These are phyloP conservation scores for Phaenicophaeus curvirostris DNA, from an alignment of 2,797 vertebrate genomes.

Conservation along the genomic window DNA sequence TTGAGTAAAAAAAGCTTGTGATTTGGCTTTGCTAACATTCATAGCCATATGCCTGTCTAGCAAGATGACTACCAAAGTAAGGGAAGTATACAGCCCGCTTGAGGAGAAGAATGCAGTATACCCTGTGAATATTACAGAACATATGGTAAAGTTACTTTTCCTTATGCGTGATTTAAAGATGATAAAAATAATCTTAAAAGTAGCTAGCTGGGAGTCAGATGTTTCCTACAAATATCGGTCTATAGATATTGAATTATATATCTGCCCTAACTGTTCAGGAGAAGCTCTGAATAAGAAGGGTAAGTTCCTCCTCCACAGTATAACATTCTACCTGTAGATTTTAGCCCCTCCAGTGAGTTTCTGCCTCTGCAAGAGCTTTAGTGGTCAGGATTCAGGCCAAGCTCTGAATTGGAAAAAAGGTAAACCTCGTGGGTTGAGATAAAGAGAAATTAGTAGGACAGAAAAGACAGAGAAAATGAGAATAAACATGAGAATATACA, in stretches of 20 bases:
- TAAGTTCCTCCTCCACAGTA: not conserved
- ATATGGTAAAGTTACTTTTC: not conserved
- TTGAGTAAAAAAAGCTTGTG: not conserved
- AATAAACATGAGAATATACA: too few relatives aligned
- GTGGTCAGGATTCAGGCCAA: not conserved
- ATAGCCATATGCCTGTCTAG: not conserved
- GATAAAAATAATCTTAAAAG: not conserved
- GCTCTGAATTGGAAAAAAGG: not conserved
- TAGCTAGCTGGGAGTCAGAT: not conserved
- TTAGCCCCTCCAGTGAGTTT: not conserved
- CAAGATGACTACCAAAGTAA: not conserved
- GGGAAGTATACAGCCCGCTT: not conserved
- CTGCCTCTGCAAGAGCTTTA: not conserved
- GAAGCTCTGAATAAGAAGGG: not conserved
- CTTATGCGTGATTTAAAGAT: not conserved
- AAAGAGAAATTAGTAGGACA: too few relatives aligned
- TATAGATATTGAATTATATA: not conserved
- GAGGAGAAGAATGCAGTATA: not conserved
- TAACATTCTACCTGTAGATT: not conserved
- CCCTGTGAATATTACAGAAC: not conserved
- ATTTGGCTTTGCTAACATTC: not conserved
- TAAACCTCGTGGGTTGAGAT: too few relatives aligned
- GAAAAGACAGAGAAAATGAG: too few relatives aligned
- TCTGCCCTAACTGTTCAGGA: not conserved
- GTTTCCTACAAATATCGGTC: not conserved